Conservation (phyloP, 2,797 vertebrate genomes). For the Aselliscus stoliczkanus region DNA sequence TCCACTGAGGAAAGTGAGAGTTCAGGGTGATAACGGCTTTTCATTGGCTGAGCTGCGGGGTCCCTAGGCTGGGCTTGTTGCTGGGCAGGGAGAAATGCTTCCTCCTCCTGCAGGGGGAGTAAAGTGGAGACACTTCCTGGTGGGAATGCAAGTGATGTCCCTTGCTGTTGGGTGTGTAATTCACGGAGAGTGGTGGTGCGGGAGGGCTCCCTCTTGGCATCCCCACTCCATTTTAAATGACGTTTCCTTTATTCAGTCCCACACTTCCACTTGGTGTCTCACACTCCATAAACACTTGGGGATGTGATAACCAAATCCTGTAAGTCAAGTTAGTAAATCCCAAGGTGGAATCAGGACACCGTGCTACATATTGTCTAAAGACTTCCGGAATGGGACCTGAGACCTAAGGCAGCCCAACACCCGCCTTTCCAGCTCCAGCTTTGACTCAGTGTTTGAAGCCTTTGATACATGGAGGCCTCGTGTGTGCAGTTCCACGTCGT, state of each 20-base stretch:
- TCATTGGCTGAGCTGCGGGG: too few species aligned
- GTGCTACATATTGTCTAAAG: not conserved
- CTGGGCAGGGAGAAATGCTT: not conserved
- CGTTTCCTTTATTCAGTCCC: too few species aligned
- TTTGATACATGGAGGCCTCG: not conserved
- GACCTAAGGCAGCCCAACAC: not conserved
- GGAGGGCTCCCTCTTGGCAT: too few species aligned
- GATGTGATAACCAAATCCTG: not conserved
- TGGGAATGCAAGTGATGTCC: not conserved
- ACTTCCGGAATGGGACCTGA: not conserved
- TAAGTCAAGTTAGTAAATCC: not conserved
- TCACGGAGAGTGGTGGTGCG: not conserved
- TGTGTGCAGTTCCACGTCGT: accelerated
- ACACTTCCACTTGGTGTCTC: not conserved
- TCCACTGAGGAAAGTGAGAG: not conserved
- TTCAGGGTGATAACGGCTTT: not conserved
- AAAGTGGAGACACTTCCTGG: not conserved
- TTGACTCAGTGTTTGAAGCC: not conserved
- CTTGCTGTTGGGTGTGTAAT: not conserved
- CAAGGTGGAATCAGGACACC: not conserved
- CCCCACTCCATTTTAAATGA: not conserved
- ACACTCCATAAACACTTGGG: not conserved
- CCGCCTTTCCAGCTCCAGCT: not conserved
- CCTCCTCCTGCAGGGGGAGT: not conserved
- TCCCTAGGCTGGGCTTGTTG: not conserved